Percentiles rank a stretch among this genome's conserved stretches.
phyloP scores from a whole-genome alignment of 1,140 invertebrate genomes.

The Hirudo medicinalis region DNA sequence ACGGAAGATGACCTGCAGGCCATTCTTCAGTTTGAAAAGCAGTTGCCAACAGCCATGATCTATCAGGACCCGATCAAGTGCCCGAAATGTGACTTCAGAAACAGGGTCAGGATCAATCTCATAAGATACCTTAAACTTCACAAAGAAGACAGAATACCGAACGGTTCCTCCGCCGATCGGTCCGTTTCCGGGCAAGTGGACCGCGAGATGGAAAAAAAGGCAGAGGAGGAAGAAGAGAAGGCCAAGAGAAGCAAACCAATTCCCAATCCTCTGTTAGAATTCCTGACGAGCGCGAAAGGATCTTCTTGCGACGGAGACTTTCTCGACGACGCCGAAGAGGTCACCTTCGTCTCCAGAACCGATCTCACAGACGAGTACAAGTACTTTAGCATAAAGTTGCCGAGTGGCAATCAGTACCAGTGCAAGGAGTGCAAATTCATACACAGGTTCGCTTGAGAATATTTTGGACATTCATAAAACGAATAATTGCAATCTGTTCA shows the following conservation, averaged over 20 bases:
- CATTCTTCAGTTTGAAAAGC: slow-evolving; percentile 13
- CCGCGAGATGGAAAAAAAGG: background rate
- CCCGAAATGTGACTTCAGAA: slow-evolving; percentile 19
- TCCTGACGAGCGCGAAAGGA: background rate
- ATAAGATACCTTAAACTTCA: slow-evolving; percentile 17
- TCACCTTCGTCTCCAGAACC: background rate
- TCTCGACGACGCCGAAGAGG: slow-evolving; percentile 1
- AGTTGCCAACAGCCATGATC: slow-evolving; percentile 18
- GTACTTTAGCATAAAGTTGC: slow-evolving; percentile 15
- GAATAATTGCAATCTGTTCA: no score
- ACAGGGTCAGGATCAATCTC: slow-evolving; percentile 19
- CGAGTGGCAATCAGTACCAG: slow-evolving; percentile 16
- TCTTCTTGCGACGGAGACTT: slow-evolving; percentile 8
- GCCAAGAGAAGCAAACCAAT: background rate
- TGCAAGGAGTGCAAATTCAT: slow-evolving; percentile 21
- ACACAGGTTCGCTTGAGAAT: background rate
- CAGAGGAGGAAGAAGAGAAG: slow-evolving; percentile 4
- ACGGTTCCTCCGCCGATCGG: background rate
- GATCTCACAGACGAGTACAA: slow-evolving; percentile 5
- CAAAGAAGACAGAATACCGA: background rate
- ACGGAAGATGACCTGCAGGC: background rate
- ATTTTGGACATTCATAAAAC: no score
- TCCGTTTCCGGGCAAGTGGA: background rate
- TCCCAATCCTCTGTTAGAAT: background rate
- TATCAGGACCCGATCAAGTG: slow-evolving; percentile 16